Evolutionary conservation across 2,113 vertebrate species (phyloP), one percentile per base, ranked within the genome.

Genomic region (Tachycineta bicolor): DNA sequence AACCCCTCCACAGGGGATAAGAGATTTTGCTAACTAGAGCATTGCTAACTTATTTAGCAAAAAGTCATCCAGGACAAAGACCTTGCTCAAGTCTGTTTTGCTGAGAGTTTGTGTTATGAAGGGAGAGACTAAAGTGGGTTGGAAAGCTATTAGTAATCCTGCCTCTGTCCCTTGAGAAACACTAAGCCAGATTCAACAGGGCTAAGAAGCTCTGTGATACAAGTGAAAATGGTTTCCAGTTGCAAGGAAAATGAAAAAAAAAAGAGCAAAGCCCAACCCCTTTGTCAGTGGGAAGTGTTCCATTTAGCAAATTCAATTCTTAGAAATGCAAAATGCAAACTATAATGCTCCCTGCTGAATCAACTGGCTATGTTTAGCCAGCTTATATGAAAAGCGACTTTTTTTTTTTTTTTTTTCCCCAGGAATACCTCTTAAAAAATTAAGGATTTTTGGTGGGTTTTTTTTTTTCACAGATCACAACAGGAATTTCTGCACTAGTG

Each of bases 61-160:
- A 97, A 95, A 96, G 87, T 90, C 90, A 90, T 8, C 85, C 75
- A 95, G 94, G 92, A 94, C 95, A 91, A 93, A 95, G 90, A 86
- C 90, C 76, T 90, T 43, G 82, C 87, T 88, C 1, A 0, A 88
- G 87, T 5, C 82, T 83, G 71, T 75, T 91, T 86, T 83, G 68
- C 92, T 88, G 71, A 41, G 92, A 55, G 60, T 70, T 93, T 70
- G 64, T 14, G 13, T 90, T 86, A 60, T 33, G 92, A 81, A 74
- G 44, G 64, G 70, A 77, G 79, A 94, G 69, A 75, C 68, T 83
- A 22, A 92, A 95, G 71, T 74, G 76, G 44, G 79, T 80, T 93
- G 64, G 52, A 46, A 95, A 94, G 92, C 90, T 92, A 3, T 94
- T 89, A 68, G 93, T 49, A 78, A 89, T 81, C 88, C 76, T 75